Evolutionary conservation across 2,888 invertebrate genomes (phyloP), one percentile per base, ranked within the genome.

Genomic region (Lissocephala sabroskyi): DNA sequence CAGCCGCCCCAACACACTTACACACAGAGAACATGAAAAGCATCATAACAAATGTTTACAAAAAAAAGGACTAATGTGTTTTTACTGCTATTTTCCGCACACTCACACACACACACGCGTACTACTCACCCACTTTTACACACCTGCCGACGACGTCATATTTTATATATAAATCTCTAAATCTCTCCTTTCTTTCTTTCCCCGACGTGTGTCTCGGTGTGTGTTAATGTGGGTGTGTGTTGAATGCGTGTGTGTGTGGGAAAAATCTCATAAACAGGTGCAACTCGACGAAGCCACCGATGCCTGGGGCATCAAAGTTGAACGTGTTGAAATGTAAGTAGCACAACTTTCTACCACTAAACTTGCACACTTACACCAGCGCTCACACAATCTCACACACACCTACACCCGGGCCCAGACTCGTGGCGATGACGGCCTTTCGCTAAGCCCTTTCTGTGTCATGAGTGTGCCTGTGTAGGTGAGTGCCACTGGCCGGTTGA

Each of bases 291-390:
- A 95, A 79, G 96, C 95, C 1, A 96, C 96, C 5, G 95, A 95
- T 80, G 91, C 93, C 11, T 96, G 96, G 96, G 96, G 93, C 32
- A 96, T 96, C 79, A 97, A 97, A 86, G 96, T 97, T 30, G 97
- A 98, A 85, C 88, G 97, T 64, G 97, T 98, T 10, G 97, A 98
- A 88, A 95, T 98, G 96, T 96, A 87, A 91, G 93, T 89, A 65
- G 54, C 59, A 59, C 77, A 73, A 62, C 47, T 66, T 71, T 66
- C 60, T 46, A 52, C 48, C 42, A 32, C 36, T n/a, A n/a, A 41
- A 36, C 23, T 45, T 13, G 42, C 17, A 47, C 42, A 36, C 43
- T 23, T 29, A 30, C 28, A 17, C 11, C 32, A 16, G 9, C 10
- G 52, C 41, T 30, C 41, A 35, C 46, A 57, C 43, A 52, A 16